phyloP scores from a whole-genome alignment of 2,113 vertebrate genomes.

The Channa argus region DNA sequence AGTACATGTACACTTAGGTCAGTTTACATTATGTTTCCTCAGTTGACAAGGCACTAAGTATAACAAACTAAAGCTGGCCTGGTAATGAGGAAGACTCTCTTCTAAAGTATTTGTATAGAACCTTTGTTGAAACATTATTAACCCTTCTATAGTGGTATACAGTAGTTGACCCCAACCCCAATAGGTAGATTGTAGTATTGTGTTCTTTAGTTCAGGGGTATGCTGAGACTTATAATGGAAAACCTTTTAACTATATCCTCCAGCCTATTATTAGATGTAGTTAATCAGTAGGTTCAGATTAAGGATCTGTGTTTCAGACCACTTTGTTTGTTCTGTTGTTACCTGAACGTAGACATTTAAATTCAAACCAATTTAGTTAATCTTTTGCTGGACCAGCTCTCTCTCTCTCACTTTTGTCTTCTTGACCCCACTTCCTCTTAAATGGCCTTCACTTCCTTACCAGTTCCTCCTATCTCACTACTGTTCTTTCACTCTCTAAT shows the following conservation, averaged over 20 bases:
- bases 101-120: background rate
- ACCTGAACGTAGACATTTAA: constrained; percentile 19
- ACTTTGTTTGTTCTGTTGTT: background rate
- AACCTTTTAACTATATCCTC: constrained; percentile 13
- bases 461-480: background rate
- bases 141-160: background rate
- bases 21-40: constrained; percentile 24
- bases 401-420: constrained; percentile 15
- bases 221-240: constrained; percentile 23
- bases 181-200: constrained; percentile 8
- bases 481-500: constrained; percentile 10
- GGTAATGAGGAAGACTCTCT: background rate
- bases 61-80: constrained; percentile 12
- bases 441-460: constrained; percentile 13
- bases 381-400: constrained; percentile 38
- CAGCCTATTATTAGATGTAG: constrained; percentile 23
- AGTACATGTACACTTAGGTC: constrained; percentile 9
- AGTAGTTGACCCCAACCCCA: background rate
- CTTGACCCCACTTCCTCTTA: constrained; percentile 22
- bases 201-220: constrained; percentile 21
- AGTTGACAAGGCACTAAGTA: constrained; percentile 5
- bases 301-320: background rate
- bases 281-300: constrained; percentile 14
- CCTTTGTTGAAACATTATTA: background rate
- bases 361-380: constrained; percentile 49